phyloP scores from a whole-genome alignment of 2,113 vertebrate species.

The Sarotherodon lohbergeri region DNA sequence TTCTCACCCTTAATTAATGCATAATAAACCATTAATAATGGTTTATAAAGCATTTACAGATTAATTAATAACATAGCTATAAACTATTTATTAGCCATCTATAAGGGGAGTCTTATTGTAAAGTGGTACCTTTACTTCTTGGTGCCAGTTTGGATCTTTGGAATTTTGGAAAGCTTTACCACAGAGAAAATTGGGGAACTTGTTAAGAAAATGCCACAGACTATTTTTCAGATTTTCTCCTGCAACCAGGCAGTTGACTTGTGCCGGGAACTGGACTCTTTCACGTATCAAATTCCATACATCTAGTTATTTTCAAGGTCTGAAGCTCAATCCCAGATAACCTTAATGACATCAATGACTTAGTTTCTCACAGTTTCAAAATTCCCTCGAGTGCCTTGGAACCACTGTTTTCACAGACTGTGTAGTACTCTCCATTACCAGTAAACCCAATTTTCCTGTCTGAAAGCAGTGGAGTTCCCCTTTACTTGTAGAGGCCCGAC shows the following conservation, averaged over 20 bases:
- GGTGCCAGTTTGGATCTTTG: not conserved
- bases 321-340: not conserved
- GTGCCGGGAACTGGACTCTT: not conserved
- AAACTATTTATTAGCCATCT: too few relatives aligned
- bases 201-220: not conserved
- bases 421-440: not conserved
- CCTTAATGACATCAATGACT: not conserved
- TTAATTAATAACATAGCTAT: too few relatives aligned
- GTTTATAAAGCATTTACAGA: too few relatives aligned
- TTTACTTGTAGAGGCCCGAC: not conserved
- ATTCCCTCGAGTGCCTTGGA: not conserved
- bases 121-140: not conserved
- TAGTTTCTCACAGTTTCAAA: not conserved
- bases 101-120: too few relatives aligned
- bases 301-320: not conserved
- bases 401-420: not conserved
- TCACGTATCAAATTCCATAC: not conserved
- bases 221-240: rapidly evolving
- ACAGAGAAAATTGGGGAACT: not conserved
- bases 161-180: not conserved
- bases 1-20: too few relatives aligned
- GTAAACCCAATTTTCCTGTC: not conserved
- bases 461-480: not conserved
- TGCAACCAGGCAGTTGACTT: not conserved
- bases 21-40: too few relatives aligned